Conservation (phyloP, 2,888 invertebrate species). For the Philereme vetulata region DNA sequence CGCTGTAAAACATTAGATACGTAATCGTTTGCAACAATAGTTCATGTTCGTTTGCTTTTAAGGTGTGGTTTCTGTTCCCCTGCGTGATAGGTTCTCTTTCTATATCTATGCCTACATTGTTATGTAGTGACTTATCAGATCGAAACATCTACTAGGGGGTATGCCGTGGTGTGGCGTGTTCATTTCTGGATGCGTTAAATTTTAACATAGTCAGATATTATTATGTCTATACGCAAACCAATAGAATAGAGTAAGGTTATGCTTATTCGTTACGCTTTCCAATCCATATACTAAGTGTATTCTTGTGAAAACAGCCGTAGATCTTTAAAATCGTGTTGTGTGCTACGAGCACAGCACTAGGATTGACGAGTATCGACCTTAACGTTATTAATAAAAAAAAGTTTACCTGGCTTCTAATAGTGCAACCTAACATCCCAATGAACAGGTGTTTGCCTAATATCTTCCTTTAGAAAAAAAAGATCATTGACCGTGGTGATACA, state of each 20-base stretch:
- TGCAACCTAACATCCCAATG: slow-evolving; percentile 49
- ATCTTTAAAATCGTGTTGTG: slow-evolving; percentile 24
- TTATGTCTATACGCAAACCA: too few relatives aligned
- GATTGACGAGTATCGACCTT: slow-evolving; percentile 1
- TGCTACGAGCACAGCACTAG: background rate
- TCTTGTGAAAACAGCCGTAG: slow-evolving; percentile 45
- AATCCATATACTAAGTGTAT: slow-evolving; percentile 31
- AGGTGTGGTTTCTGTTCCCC: slow-evolving; percentile 54
- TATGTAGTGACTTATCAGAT: slow-evolving; percentile 51
- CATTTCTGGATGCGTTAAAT: slow-evolving; percentile 48
- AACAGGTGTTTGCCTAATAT: slow-evolving; percentile 72
- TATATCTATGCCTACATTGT: slow-evolving; percentile 46
- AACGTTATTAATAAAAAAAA: slow-evolving; percentile 46
- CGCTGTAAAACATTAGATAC: background rate
- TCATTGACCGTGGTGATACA: slow-evolving; percentile 51
- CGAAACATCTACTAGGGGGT: slow-evolving; percentile 56
- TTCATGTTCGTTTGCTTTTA: slow-evolving; percentile 40
- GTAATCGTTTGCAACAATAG: slow-evolving; percentile 10
- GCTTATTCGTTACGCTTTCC: slow-evolving; percentile 46
- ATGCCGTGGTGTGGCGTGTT: slow-evolving; percentile 56
- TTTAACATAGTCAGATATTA: slow-evolving; percentile 7
- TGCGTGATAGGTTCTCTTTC: slow-evolving; percentile 46
- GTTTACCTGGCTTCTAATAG: slow-evolving; percentile 68
- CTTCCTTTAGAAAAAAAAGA: slow-evolving; percentile 45
- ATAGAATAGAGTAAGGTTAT: slow-evolving; percentile 7